Percentiles rank a stretch among this genome's conserved stretches.
These are phyloP conservation scores for Alentia gelatinosa DNA, from an alignment of 2,888 invertebrate species.

Conservation along the genomic window DNA sequence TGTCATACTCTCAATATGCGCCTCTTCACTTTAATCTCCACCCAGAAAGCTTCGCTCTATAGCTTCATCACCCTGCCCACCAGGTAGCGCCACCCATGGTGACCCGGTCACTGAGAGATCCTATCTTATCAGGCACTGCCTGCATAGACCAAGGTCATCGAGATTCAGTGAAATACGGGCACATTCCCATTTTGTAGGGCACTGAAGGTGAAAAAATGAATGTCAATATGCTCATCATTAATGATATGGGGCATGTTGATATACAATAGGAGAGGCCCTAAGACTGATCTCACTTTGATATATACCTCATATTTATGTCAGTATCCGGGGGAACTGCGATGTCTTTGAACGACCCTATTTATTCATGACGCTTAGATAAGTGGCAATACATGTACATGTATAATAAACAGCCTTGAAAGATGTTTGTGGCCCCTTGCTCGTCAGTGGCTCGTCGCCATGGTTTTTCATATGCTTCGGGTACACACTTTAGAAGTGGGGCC, in stretches of 20 bases:
- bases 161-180: no score
- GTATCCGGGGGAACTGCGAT: neutral
- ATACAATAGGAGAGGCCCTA: no score
- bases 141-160: neutral
- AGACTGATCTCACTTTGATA: neutral
- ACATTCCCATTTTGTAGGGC: neutral
- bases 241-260: no score
- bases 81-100: neutral
- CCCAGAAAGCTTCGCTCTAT: neutral
- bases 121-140: no score
- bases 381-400: neutral
- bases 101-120: neutral
- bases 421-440: no score
- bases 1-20: neutral
- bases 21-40: conserved; percentile 22
- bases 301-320: neutral
- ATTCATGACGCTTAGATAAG: neutral
- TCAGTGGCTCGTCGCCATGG: no score
- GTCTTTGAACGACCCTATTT: neutral
- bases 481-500: neutral
- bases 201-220: neutral
- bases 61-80: neutral
- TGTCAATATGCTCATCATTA: no score
- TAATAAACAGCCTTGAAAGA: neutral
- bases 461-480: neutral